Percentiles rank a stretch among this genome's conserved stretches.
phyloP scores from a whole-genome alignment of 92 coral and sea anemone species.

The Isaurus tuberculatus region DNA sequence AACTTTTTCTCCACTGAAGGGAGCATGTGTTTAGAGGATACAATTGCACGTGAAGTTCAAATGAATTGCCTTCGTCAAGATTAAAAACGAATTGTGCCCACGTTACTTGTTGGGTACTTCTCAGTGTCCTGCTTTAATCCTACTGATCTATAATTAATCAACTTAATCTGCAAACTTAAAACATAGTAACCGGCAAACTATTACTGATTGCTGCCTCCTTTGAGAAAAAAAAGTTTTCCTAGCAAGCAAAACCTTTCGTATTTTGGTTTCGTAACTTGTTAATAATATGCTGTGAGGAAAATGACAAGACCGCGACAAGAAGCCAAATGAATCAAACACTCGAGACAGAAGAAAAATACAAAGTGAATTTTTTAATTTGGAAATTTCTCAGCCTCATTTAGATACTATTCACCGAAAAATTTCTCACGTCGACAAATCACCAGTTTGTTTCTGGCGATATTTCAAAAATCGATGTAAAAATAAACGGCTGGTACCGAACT shows the following conservation, averaged over 20 bases:
- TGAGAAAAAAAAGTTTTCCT: not conserved
- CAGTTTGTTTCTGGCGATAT: slow-evolving; percentile 16
- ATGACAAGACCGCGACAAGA: not conserved
- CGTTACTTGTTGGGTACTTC: not conserved
- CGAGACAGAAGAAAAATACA: not conserved
- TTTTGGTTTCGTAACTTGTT: not conserved
- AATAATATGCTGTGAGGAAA: not conserved
- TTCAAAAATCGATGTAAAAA: slow-evolving; percentile 42
- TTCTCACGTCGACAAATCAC: slow-evolving; percentile 48
- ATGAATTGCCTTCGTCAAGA: not conserved
- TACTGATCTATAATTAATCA: slow-evolving; percentile 41
- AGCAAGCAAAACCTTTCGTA: not conserved
- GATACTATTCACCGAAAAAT: not conserved
- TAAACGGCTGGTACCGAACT: slow-evolving; percentile 30
- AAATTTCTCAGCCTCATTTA: not conserved
- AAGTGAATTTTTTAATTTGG: not conserved
- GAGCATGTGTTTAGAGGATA: slow-evolving; percentile 8
- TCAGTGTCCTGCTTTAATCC: slow-evolving; percentile 38
- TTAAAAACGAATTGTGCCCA: not conserved
- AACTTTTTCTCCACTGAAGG: not conserved
- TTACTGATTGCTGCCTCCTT: slow-evolving; percentile 11
- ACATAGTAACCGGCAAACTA: slow-evolving; percentile 44
- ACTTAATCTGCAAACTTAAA: slow-evolving; percentile 46
- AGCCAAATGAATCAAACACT: not conserved
- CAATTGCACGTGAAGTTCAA: not conserved